phyloP scores from a whole-genome alignment of 1,140 invertebrate genomes.

The Cydia strobilella region DNA sequence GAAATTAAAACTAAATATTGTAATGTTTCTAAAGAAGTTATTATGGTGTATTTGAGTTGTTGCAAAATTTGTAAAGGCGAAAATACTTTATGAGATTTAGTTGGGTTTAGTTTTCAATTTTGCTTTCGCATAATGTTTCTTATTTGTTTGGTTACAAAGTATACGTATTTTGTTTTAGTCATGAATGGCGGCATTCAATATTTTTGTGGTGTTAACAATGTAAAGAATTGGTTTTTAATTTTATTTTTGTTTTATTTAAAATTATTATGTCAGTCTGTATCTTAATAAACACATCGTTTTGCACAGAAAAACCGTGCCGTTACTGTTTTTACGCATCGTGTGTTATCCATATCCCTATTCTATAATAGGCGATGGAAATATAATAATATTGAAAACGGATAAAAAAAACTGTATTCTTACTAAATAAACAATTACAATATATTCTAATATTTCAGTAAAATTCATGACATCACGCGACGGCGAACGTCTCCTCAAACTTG shows the following conservation, averaged over 20 bases:
- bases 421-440: not conserved
- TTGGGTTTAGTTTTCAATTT: not conserved
- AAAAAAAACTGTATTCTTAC: not conserved
- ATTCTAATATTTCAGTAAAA: conserved; percentile 60
- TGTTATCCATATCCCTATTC: too few relatives aligned
- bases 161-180: not conserved
- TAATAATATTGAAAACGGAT: too few relatives aligned
- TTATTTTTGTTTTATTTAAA: too few relatives aligned
- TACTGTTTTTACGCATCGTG: too few relatives aligned
- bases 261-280: too few relatives aligned
- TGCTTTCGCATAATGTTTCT: not conserved
- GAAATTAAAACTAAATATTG: conserved; percentile 66
- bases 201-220: too few relatives aligned
- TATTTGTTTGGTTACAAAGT: not conserved
- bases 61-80: conserved; percentile 52
- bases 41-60: conserved; percentile 60
- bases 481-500: conserved; percentile 64
- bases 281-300: too few relatives aligned
- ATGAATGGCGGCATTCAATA: too few relatives aligned
- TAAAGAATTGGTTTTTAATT: too few relatives aligned
- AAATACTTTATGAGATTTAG: conserved; percentile 1
- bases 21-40: conserved; percentile 66
- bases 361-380: too few relatives aligned
- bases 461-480: conserved; percentile 70
- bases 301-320: too few relatives aligned